These are phyloP conservation scores for Corticium candelabrum DNA, from an alignment of 37 sponge, comb jelly and placozoan species.

Conservation along the genomic window DNA sequence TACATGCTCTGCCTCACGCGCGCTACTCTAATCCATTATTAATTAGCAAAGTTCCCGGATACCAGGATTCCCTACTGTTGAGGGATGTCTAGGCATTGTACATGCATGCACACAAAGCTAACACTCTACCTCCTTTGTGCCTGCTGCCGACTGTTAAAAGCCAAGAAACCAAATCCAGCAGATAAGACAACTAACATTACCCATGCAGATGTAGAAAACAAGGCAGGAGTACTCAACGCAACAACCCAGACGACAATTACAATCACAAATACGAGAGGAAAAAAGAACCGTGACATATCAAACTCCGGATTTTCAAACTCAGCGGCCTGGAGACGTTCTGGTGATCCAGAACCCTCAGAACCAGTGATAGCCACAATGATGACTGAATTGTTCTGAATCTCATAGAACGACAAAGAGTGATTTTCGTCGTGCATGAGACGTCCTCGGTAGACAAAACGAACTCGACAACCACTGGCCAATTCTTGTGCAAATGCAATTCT, in stretches of 20 bases:
- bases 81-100: too few relatives aligned
- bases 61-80: too few relatives aligned
- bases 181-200: neutral
- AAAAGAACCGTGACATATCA: neutral
- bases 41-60: too few relatives aligned
- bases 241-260: neutral
- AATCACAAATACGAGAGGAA: neutral
- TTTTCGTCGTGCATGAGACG: neutral
- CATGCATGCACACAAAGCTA: too few relatives aligned
- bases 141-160: too few relatives aligned
- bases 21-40: too few relatives aligned
- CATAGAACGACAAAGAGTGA: neutral
- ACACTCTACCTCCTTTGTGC: too few relatives aligned
- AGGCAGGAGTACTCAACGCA: neutral
- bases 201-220: neutral
- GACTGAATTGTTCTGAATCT: neutral
- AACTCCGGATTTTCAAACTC: neutral
- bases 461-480: neutral
- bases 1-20: too few relatives aligned
- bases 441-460: neutral
- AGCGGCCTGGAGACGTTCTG: neutral
- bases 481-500: neutral
- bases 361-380: neutral
- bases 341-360: neutral
- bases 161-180: neutral